Evolutionary conservation across 2,888 invertebrate genomes (phyloP), one percentile per base, ranked within the genome.

Genomic region (Galerucella calmariensis): DNA sequence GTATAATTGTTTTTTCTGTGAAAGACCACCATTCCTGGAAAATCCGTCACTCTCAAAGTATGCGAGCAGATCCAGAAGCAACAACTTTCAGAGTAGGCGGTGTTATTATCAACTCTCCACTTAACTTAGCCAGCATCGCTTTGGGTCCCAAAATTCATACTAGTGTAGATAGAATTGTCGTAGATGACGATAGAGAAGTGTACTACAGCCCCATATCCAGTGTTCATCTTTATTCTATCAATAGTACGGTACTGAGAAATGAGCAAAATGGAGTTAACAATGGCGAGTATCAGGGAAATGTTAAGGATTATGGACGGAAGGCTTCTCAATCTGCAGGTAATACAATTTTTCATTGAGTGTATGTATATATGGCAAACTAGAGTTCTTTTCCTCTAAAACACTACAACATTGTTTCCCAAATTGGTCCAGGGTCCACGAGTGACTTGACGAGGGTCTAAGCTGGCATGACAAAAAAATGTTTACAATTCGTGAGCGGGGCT

Each of bases 141-240:
- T 86, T 94, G 2, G 93, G 93, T 0, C 92, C 93, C 0, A 82
- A 79, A 79, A 77, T 83, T 4, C 80, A 77, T 27, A 74, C 72
- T 2, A 80, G 74, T 68, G 73, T 75, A 6, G 77, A 79, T 12
- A 78, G 78, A 69, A 76, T 84, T 5, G 75, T 81, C 3, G 74
- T 86, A 6, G 83, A 80, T 62, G 83, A 84, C 44, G 86, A 85
- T 48, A 79, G 87, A 48, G 90, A 90, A 79, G 89, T 72, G 1
- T 94, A 91, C 85, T 94, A 91, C 85, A 90, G 90, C 66, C 93
- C 94, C 0, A 83, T 94, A 10, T 92, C 93, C 5, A 93, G 94
- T 80, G 91, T 89, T 79, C 90, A 91, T 80, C 83, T 94, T 12
- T 94, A 91, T 82, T 90, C 92, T 0, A 87, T 94, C 27, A 90